Percentiles rank a stretch among this genome's conserved stretches.
Evolutionary conservation across 2,113 vertebrate species (phyloP).

Genomic region (Rhegmatorhina hoffmannsi): DNA sequence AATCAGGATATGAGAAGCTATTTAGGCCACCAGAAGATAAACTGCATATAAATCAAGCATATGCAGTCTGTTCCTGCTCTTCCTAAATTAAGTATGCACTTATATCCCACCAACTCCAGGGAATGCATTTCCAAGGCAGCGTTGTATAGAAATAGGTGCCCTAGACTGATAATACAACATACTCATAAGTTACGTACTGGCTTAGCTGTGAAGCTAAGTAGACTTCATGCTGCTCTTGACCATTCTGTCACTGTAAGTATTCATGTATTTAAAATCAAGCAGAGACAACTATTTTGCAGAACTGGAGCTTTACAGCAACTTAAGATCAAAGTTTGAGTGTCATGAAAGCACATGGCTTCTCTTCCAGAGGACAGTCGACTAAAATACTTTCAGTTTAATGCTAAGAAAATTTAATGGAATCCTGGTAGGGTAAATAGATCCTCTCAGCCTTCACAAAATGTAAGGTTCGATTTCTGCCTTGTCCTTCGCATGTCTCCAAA

Average conservation of each 20-base stretch:
- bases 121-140: slow-evolving; percentile 14
- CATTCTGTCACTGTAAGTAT: slow-evolving; percentile 57
- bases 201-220: slow-evolving; percentile 55
- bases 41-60: slow-evolving; percentile 25
- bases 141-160: slow-evolving; percentile 38
- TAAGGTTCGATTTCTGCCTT: background rate
- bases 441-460: background rate
- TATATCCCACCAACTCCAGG: slow-evolving; percentile 12
- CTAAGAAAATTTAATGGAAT: slow-evolving; percentile 51
- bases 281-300: slow-evolving; percentile 43
- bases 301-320: slow-evolving; percentile 59
- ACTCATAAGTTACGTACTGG: slow-evolving; percentile 51
- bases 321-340: slow-evolving; percentile 49
- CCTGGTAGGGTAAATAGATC: background rate
- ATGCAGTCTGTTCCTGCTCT: background rate
- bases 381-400: slow-evolving; percentile 48
- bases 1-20: slow-evolving; percentile 24
- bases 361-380: slow-evolving; percentile 22
- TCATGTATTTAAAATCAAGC: slow-evolving; percentile 64
- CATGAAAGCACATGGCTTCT: slow-evolving; percentile 25
- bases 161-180: slow-evolving; percentile 36
- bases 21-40: slow-evolving; percentile 51
- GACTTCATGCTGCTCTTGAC: slow-evolving; percentile 60
- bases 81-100: slow-evolving; percentile 33
- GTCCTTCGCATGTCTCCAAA: background rate